A percentile compares a stretch with the other conserved stretches of the same genome.
phyloP scores from a whole-genome alignment of 2,888 invertebrate species.

The Mechanitis mazaeus region DNA sequence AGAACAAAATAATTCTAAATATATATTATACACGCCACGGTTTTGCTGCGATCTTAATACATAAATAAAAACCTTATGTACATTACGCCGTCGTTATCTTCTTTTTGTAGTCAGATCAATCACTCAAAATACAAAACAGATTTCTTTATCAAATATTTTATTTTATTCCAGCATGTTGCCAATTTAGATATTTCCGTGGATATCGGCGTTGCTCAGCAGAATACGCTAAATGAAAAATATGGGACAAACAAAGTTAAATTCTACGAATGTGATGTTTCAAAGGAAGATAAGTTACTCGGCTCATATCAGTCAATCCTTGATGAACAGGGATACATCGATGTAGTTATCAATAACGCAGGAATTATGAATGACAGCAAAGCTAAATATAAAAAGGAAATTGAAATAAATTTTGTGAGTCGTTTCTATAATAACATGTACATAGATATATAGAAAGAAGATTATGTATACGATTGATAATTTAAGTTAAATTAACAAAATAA shows the following conservation, averaged over 20 bases:
- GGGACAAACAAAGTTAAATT: constrained; percentile 41
- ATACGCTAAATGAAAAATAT: constrained; percentile 40
- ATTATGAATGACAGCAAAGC: constrained; percentile 44
- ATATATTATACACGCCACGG: no score
- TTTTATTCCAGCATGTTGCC: constrained; percentile 42
- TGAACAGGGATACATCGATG: constrained; percentile 41
- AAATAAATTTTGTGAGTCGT: constrained; percentile 46
- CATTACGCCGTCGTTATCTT: no score
- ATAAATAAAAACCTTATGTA: no score
- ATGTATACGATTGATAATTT: no score
- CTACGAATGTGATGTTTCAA: constrained; percentile 47
- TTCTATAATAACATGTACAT: no score
- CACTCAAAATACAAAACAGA: no score
- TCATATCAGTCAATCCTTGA: constrained; percentile 37
- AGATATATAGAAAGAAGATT: no score
- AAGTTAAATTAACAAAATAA: no score
- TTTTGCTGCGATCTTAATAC: no score
- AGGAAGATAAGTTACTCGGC: constrained; percentile 38
- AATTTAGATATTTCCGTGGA: constrained; percentile 35
- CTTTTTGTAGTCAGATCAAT: no score
- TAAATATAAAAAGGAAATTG: constrained; percentile 42
- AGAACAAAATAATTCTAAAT: no score
- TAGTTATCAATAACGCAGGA: constrained; percentile 50
- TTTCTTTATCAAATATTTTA: no score
- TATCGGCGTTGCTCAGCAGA: constrained; percentile 37